Conservation (phyloP, 2,113 vertebrate species). For the Callocephalon fimbriatum region DNA sequence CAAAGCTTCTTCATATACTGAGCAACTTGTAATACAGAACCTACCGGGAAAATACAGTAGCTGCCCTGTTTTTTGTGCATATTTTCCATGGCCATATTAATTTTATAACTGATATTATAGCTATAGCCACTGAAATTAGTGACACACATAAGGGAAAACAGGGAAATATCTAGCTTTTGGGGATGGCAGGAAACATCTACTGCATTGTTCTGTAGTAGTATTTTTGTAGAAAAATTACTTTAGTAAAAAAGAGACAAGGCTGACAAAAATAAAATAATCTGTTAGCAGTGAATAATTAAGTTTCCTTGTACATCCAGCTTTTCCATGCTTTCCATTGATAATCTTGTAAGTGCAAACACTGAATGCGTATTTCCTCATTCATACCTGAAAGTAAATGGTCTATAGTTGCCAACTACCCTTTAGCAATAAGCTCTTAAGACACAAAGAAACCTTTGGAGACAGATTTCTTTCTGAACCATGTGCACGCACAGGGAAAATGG, state of each 20-base stretch:
- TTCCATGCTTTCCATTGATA: conserved; percentile 84
- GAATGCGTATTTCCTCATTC: background rate
- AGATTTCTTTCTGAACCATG: background rate
- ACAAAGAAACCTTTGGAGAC: background rate
- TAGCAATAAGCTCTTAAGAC: background rate
- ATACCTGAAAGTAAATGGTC: background rate
- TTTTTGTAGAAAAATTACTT: background rate
- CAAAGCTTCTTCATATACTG: background rate
- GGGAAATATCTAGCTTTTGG: background rate
- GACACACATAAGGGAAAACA: background rate
- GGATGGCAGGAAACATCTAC: background rate
- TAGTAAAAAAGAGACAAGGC: background rate
- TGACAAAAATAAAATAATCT: background rate
- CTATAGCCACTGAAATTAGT: background rate
- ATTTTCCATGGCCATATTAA: background rate
- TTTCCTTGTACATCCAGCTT: conserved; percentile 81
- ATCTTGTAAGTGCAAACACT: conserved; percentile 71
- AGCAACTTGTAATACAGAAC: background rate
- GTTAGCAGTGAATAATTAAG: conserved; percentile 72
- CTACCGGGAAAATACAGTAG: background rate
- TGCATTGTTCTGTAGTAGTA: background rate
- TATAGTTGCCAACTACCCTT: background rate
- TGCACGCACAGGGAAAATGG: background rate
- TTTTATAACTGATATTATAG: background rate
- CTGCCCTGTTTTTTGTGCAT: background rate